Base-by-base conservation (phyloP, 1,140 invertebrate species). In the Ostrea edulis region DNA sequence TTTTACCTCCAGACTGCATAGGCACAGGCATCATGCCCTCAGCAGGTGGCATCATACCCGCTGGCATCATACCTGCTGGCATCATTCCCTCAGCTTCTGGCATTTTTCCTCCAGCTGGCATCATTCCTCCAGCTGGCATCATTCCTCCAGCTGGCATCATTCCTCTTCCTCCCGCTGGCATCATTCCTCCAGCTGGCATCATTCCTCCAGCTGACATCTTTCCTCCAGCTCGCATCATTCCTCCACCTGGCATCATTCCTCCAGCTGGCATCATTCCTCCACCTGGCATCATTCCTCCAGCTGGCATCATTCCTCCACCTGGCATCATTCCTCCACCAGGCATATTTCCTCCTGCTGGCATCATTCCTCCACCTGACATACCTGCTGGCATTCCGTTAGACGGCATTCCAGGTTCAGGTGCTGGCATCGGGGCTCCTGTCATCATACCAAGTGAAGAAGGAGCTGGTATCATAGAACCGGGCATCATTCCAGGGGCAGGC, bases 281-380 rank as follows among this genome's bases (percentile, higher is more conserved):
- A n/a, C 65, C 81, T 44, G 35, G 25, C 81, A 82, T 82, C 81
- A 82, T 82, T n/a, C 12, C 44, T 51, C 81, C 81, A 20, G n/a
- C 29, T 44, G 17, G 14, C 44, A 51, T 25, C 81, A 52, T 51
- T 22, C 44, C 52, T n/a, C 81, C 82, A 17, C 55, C 55, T n/a
- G 20, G 82, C 82, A 83, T 83, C 51, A 83, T 83, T 52, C 17
- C 20, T 83, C 82, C 82, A 20, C 77, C 77, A 29, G 8, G 55
- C 55, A 58, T 58, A 12, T 17, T 58, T 12, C 55, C 55, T 58
- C 55, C 55, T n/a, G n/a, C n/a, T n/a, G n/a, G n/a, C n/a, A n/a
- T n/a, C n/a, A 58, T 58, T 58, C 4, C 14, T 58, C 77, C 77
- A 17, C 35, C 17, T 29, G 35, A 29, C 77, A 58, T 58, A 58